These are phyloP conservation scores for Myripristis murdjan DNA, from an alignment of 2,797 vertebrate genomes.

Conservation along the genomic window DNA sequence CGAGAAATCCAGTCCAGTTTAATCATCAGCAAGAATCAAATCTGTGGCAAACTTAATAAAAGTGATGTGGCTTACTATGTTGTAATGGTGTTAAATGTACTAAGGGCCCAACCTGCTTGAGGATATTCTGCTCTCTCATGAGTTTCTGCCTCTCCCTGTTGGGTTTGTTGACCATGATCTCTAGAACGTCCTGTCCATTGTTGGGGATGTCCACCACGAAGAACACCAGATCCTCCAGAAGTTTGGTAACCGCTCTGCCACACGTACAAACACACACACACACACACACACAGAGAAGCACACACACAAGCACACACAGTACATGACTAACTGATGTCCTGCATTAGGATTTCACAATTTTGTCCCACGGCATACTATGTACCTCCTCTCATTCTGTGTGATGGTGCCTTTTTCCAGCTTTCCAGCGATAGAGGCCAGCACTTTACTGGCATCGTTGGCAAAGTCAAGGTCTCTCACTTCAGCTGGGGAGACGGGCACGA, in stretches of 20 bases:
- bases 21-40: neutral
- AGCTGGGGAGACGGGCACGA: slow-evolving; percentile 97
- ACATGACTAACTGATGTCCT: neutral
- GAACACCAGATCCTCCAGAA: slow-evolving; percentile 97
- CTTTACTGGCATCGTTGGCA: slow-evolving; percentile 98
- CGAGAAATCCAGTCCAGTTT: neutral
- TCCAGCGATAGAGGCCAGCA: slow-evolving; percentile 96
- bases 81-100: neutral
- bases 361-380: slow-evolving; percentile 19
- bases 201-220: slow-evolving; percentile 98
- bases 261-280: slow-evolving; percentile 15
- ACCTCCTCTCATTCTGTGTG: slow-evolving; percentile 98
- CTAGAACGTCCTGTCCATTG: slow-evolving; percentile 96
- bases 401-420: slow-evolving; percentile 98
- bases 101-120: slow-evolving; percentile 91
- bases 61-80: neutral
- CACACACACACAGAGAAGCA: neutral
- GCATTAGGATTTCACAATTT: neutral
- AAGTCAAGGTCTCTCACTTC: slow-evolving; percentile 99
- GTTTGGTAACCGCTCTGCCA: slow-evolving; percentile 94
- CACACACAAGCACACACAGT: neutral
- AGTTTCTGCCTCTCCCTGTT: slow-evolving; percentile 97
- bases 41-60: neutral
- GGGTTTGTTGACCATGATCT: slow-evolving; percentile 98
- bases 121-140: slow-evolving; percentile 99